Base-by-base conservation (phyloP, 2,797 vertebrate species). In the Neosalanx taihuensis region DNA sequence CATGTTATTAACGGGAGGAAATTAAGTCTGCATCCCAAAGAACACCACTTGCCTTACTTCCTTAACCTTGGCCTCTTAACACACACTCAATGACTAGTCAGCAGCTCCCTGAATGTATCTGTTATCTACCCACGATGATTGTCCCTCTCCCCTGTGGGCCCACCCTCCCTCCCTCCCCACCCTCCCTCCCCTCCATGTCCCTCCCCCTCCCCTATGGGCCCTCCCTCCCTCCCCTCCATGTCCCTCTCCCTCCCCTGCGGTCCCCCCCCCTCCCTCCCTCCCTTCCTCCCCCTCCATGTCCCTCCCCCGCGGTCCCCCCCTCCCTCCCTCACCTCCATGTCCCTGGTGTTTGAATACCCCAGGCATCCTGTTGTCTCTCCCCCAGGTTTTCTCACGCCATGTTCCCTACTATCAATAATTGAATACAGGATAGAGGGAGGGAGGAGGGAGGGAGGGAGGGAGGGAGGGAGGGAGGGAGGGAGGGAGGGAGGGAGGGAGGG, bases 351-450 rank as follows among this genome's bases (percentile, higher is more conserved):
- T 56, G 26, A 3, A 3, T 10, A 41, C 30, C 5, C 31, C 58
- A n/a, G 26, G 26, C 29, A 37, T 62, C 29, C 17, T 31, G n/a
- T 73, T 53, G 23, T 82, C 72, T 75, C 6, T 73, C 79, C 65
- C 64, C 72, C 72, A 35, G 75, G 71, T 64, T 69, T 6, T n/a
- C 74, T 73, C 73, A 70, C 77, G 82, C 82, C 80, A 82, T 72
- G 23, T 71, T 71, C 63, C 79, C 74, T 71, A 64, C 77, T 70
- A 84, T 90, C 78, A 86, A 85, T 90, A 82, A 86, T 87, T 87
- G 64, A 83, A 90, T 83, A 82, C 78, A 76, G 86, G 86, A 83
- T 80, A 84, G 72, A 65, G 76, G 64, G 35, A 20, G 76, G 78
- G 72, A 75, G 68, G 75, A 70, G 79, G 74, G 64, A 30, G 58